Evolutionary conservation across 2,888 invertebrate species (phyloP).

Genomic region (Ichneumoninae sp.): DNA sequence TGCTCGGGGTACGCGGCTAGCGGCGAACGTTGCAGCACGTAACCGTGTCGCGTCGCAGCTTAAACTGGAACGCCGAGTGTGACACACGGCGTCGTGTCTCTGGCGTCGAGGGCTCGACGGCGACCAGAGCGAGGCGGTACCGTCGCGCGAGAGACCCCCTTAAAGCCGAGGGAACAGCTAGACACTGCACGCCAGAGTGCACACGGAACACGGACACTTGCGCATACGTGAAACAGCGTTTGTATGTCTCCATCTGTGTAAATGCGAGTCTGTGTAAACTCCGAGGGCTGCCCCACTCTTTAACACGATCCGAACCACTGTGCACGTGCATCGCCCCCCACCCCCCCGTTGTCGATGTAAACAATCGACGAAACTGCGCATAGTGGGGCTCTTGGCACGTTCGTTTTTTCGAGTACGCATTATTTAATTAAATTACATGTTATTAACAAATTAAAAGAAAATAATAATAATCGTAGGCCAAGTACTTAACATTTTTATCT

Average conservation of each 20-base stretch:
- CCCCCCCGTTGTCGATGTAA: slow-evolving; percentile 31
- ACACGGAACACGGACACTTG: slow-evolving; percentile 6
- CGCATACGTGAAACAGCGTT: neutral
- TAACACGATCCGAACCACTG: neutral
- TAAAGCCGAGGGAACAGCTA: slow-evolving; percentile 51
- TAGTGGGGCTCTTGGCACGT: slow-evolving; percentile 41
- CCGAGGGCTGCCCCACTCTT: neutral
- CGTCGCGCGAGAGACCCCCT: slow-evolving; percentile 42
- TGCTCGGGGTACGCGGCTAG: neutral
- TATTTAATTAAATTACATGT: too few species aligned
- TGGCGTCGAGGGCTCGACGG: slow-evolving; percentile 40
- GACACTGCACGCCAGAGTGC: slow-evolving; percentile 8
- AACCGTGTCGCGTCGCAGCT: slow-evolving; percentile 75
- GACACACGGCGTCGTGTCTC: slow-evolving; percentile 70
- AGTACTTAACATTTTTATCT: neutral
- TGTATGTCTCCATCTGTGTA: slow-evolving; percentile 14
- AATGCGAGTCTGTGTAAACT: slow-evolving; percentile 6
- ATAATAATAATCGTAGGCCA: neutral
- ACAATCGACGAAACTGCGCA: slow-evolving; percentile 49
- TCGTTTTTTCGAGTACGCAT: slow-evolving; percentile 45
- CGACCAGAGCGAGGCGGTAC: slow-evolving; percentile 29
- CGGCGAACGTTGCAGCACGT: slow-evolving; percentile 66
- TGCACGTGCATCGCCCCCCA: slow-evolving; percentile 31
- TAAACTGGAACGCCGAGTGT: slow-evolving; percentile 80
- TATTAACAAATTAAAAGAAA: neutral